phyloP scores from a whole-genome alignment of 2,797 vertebrate species.

The Hemibagrus guttatus region DNA sequence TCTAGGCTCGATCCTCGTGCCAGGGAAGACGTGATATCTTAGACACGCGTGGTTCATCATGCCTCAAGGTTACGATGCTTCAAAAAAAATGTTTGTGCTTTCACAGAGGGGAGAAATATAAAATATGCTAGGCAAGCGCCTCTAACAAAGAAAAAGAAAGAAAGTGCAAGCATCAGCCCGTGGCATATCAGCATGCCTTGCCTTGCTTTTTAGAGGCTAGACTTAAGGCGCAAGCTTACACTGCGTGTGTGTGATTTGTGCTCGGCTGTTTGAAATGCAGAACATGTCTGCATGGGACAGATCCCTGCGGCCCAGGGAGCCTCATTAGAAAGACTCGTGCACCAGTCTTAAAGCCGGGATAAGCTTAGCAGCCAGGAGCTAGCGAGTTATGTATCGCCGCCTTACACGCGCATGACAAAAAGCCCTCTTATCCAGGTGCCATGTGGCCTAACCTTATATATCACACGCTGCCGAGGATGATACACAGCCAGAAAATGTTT shows the following conservation, averaged over 20 bases:
- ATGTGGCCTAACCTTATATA: slow-evolving; percentile 54
- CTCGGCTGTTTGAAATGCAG: slow-evolving; percentile 70
- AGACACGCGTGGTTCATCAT: slow-evolving; percentile 41
- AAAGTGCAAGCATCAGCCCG: slow-evolving; percentile 38
- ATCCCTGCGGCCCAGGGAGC: slow-evolving; percentile 74
- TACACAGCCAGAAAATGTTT: slow-evolving; percentile 42
- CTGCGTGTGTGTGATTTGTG: slow-evolving; percentile 3
- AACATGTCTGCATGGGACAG: slow-evolving; percentile 67
- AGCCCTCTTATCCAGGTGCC: slow-evolving; percentile 62
- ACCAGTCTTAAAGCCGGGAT: slow-evolving; percentile 74
- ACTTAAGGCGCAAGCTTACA: slow-evolving; percentile 51
- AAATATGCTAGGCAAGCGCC: slow-evolving; percentile 25
- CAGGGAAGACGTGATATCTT: neutral
- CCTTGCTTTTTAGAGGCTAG: slow-evolving; percentile 40
- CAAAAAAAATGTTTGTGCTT: slow-evolving; percentile 26
- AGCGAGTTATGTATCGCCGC: slow-evolving; percentile 57
- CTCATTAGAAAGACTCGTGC: slow-evolving; percentile 75
- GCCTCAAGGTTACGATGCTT: slow-evolving; percentile 56
- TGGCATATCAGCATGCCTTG: slow-evolving; percentile 43
- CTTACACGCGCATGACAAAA: slow-evolving; percentile 60
- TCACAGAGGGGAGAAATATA: slow-evolving; percentile 7
- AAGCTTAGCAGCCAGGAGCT: slow-evolving; percentile 65
- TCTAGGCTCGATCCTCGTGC: neutral
- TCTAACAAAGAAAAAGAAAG: slow-evolving; percentile 26
- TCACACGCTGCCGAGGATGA: slow-evolving; percentile 41